Conservation (phyloP, 2,888 invertebrate species). For the Dolomedes plantarius region DNA sequence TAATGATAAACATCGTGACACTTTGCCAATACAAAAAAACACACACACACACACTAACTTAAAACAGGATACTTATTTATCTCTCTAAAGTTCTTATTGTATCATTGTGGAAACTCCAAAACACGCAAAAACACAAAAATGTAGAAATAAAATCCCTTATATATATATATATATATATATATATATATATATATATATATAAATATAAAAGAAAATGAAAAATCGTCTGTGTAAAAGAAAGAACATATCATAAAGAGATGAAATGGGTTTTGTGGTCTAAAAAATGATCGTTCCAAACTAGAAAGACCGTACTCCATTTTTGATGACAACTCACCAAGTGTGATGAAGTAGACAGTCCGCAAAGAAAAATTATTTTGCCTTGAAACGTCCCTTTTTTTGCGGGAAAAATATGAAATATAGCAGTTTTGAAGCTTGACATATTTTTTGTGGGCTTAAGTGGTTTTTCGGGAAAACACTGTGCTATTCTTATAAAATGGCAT, state of each 20-base stretch:
- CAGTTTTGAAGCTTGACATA: conserved; percentile 4
- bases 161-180: too few relatives aligned
- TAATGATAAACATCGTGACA: too few relatives aligned
- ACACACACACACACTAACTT: too few relatives aligned
- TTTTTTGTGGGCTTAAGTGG: conserved; percentile 5
- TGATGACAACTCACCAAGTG: conserved; percentile 37
- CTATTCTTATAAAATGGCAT: background rate
- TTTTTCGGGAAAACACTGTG: background rate
- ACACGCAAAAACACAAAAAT: background rate
- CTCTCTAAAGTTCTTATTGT: background rate
- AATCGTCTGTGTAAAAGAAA: background rate
- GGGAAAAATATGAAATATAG: conserved; percentile 32
- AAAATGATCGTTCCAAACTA: conserved; percentile 11
- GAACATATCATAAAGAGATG: conserved; percentile 6
- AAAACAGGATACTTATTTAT: background rate
- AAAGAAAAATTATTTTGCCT: conserved; percentile 54
- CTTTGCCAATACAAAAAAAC: too few relatives aligned
- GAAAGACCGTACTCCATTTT: background rate
- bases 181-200: too few relatives aligned
- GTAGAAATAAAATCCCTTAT: background rate
- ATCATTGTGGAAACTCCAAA: background rate
- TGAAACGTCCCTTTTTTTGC: conserved; percentile 13
- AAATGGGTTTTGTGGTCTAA: conserved; percentile 16
- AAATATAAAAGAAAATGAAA: background rate
- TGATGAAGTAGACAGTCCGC: conserved; percentile 34